Conservation (phyloP, 2,113 vertebrate species). For the Ctenomys sociabilis region DNA sequence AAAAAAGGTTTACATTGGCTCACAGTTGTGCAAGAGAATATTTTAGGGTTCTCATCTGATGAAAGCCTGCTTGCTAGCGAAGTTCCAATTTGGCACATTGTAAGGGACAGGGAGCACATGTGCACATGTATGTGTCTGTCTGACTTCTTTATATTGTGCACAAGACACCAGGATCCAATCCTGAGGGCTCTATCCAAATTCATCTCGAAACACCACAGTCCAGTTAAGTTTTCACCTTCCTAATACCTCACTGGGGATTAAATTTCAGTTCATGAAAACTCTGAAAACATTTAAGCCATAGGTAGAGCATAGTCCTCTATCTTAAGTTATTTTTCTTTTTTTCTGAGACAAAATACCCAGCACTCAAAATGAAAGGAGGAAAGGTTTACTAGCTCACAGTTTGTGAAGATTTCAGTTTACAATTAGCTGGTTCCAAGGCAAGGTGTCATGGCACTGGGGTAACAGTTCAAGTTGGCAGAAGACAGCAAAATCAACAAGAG, state of each 20-base stretch:
- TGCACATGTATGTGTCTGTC: accelerated
- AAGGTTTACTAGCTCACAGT: too few species aligned
- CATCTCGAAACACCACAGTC: not conserved
- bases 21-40: not conserved
- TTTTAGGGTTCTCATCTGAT: not conserved
- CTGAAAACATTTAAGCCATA: not conserved
- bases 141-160: not conserved
- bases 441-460: too few species aligned
- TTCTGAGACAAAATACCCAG: too few species aligned
- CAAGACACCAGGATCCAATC: not conserved
- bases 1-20: not conserved
- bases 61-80: not conserved
- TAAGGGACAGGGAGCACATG: not conserved
- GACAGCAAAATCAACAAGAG: too few species aligned
- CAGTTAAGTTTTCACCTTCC: not conserved
- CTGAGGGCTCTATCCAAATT: not conserved
- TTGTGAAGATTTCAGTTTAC: too few species aligned
- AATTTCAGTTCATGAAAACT: not conserved
- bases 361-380: too few species aligned
- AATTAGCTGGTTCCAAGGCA: too few species aligned
- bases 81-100: not conserved
- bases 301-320: too few species aligned
- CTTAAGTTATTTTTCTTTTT: too few species aligned
- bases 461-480: too few species aligned
- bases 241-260: not conserved